Evolutionary conservation across 2,797 vertebrate species (phyloP), one percentile per base, ranked within the genome.

Genomic region (Acanthurus leucopareius): DNA sequence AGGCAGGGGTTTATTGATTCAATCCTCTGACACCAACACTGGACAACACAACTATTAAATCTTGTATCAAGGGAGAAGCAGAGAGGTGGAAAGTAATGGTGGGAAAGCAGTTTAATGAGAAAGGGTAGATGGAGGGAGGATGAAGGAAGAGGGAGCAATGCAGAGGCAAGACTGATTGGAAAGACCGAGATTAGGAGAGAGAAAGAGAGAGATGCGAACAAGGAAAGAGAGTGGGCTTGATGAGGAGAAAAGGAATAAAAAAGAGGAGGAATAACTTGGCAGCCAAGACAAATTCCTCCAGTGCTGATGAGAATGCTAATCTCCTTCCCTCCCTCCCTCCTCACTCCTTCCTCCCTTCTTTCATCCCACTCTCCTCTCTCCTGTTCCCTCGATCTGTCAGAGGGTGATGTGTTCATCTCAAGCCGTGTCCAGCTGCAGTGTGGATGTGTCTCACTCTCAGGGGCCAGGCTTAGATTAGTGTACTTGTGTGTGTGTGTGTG

Each of bases 271-370:
- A 67, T 84, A 76, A 70, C 85, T 88, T 87, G 89, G 88, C 89
- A 91, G 86, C 76, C 73, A 79, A 91, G 92, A 93, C 82, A 90
- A 92, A 94, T 94, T 95, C 93, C 89, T 92, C 84, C 72, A 75
- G 88, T 85, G 90, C 89, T 93, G 92, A 95, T 92, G 92, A 93
- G 93, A 94, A 94, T 94, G 90, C 92, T 94, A 94, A 95, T 94
- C 93, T 91, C 68, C 79, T 62, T 73, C 83, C 62, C 70, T 73
- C 28, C 28, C 28, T 28, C 28, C 28, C 28, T 28, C 28, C 70
- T 73, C 81, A 71, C 81, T 73, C 57, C 65, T 59, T 78, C 35
- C 64, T 68, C 74, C 63, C 77, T 76, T 32, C 54, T 85, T 79
- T 82, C 79, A 83, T 84, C 78, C 82, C 73, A 59, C 85, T 84